These are phyloP conservation scores for Pristionchus exspectatus DNA, from an alignment of 2,888 invertebrate species.

Conservation along the genomic window DNA sequence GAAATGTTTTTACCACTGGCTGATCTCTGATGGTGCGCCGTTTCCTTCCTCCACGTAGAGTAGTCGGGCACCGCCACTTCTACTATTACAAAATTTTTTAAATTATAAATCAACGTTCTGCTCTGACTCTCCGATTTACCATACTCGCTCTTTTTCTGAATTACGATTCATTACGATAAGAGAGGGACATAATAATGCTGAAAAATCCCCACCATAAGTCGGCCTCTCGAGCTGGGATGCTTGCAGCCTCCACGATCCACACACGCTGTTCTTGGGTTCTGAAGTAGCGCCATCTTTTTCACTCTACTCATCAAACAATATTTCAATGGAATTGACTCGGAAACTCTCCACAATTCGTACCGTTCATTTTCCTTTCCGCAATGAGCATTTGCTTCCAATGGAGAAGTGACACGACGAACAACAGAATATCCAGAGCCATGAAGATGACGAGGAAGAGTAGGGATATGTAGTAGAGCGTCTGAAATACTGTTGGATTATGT, in stretches of 20 bases:
- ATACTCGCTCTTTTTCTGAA: no score
- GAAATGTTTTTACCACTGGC: neutral
- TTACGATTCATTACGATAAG: no score
- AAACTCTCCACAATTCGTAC: neutral
- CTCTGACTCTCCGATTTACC: no score
- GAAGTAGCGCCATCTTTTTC: neutral
- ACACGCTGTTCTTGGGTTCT: neutral
- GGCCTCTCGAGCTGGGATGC: neutral
- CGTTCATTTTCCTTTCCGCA: neutral
- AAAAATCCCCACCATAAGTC: neutral
- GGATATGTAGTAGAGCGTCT: neutral
- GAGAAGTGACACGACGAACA: neutral
- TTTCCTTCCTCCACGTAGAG: neutral
- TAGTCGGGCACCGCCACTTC: neutral
- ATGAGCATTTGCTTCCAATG: neutral
- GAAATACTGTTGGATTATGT: neutral
- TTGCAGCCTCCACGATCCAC: neutral
- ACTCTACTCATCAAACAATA: no score
- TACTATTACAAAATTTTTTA: neutral
- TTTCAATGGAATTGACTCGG: no score
- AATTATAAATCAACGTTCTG: no score
- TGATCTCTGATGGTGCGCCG: neutral
- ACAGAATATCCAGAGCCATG: neutral
- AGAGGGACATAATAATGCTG: no score
- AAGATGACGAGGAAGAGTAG: neutral